Conservation (phyloP, 2,888 invertebrate genomes). For the Chorisops tibialis region DNA sequence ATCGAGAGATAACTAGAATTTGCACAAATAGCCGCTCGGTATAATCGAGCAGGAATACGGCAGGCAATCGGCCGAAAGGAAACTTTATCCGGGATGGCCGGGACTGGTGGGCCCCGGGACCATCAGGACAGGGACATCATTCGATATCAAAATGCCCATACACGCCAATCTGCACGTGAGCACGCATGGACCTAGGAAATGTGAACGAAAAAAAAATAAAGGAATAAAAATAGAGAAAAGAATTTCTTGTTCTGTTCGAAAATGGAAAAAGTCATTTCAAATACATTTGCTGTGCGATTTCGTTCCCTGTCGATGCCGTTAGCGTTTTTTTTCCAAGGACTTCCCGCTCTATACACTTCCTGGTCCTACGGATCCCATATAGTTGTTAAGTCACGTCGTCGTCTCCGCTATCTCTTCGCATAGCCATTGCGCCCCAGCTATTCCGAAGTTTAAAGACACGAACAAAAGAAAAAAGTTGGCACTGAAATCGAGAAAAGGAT, state of each 20-base stretch:
- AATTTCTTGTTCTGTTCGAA: constrained; percentile 4
- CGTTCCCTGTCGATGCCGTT: background rate
- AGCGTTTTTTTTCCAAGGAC: background rate
- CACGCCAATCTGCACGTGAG: constrained; percentile 11
- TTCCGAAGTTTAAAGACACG: constrained; percentile 2
- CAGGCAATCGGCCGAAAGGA: background rate
- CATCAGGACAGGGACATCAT: constrained; percentile 5
- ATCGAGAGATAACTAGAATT: constrained; percentile 25
- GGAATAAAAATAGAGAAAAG: background rate
- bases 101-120: background rate
- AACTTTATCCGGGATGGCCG: constrained; percentile 9
- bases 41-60: constrained; percentile 7
- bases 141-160: constrained; percentile 5
- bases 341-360: background rate
- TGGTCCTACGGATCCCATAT: background rate
- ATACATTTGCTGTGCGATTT: constrained; percentile 17
- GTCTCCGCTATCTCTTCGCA: background rate
- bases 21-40: constrained; percentile 23
- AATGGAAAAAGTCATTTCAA: constrained; percentile 21
- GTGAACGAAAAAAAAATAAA: background rate
- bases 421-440: background rate
- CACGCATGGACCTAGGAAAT: constrained; percentile 8
- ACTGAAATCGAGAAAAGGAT: background rate
- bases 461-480: background rate
- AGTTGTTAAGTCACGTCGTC: constrained; percentile 21